phyloP scores from a whole-genome alignment of 2,113 vertebrate genomes.

The Ahaetulla prasina region DNA sequence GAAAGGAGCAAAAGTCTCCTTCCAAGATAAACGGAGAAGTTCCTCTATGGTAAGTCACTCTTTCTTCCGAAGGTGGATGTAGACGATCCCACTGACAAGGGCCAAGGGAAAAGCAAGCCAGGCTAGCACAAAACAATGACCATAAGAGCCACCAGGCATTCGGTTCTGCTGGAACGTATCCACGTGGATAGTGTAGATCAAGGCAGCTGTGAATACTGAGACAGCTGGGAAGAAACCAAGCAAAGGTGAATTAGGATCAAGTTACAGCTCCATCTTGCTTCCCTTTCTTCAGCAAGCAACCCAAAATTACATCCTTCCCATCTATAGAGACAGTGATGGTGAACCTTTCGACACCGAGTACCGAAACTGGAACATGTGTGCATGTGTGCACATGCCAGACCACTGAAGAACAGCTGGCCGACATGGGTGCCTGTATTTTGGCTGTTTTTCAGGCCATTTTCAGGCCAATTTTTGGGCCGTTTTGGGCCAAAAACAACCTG shows the following conservation, averaged over 20 bases:
- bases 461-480: no score
- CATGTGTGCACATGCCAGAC: no score
- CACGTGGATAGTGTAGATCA: constrained; percentile 80
- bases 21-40: background rate
- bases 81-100: constrained; percentile 76
- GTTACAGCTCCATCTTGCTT: background rate
- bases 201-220: constrained; percentile 74
- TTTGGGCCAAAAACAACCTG: no score
- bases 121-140: constrained; percentile 82
- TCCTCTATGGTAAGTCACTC: constrained; percentile 50
- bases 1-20: background rate
- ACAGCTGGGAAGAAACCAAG: constrained; percentile 60
- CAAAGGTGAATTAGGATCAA: background rate
- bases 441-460: no score
- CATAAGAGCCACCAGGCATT: constrained; percentile 69
- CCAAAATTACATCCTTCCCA: background rate
- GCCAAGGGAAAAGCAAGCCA: constrained; percentile 83
- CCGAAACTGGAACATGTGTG: no score
- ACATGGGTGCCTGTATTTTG: no score
- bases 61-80: constrained; percentile 82
- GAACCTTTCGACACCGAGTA: no score
- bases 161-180: constrained; percentile 69
- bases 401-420: no score
- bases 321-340: background rate
- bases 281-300: background rate